Evolutionary conservation across 92 coral and sea anemone species (phyloP).

Genomic region (Zoanthus sociatus): DNA sequence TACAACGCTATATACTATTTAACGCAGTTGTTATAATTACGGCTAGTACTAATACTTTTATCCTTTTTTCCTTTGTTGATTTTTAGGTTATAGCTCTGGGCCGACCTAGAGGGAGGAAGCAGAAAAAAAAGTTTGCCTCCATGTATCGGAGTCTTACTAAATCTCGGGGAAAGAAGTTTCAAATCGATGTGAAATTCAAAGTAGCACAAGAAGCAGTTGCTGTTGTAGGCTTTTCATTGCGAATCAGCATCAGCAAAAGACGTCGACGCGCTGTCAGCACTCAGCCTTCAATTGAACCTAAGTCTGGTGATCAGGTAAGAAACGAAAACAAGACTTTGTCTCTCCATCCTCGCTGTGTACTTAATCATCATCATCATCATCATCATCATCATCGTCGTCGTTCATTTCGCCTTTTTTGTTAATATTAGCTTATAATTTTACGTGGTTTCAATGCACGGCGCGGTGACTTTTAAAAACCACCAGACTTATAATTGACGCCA

Average conservation of each 20-base stretch:
- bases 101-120: background rate
- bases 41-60: background rate
- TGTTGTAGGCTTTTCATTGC: background rate
- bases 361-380: background rate
- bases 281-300: background rate
- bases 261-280: conserved; percentile 4
- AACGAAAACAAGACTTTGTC: background rate
- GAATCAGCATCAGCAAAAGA: background rate
- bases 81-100: background rate
- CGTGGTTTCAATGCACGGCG: no score
- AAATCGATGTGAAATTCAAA: background rate
- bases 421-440: no score
- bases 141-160: background rate
- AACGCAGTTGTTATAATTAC: background rate
- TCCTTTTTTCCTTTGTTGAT: background rate
- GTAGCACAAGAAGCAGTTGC: background rate
- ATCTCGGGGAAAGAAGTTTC: background rate
- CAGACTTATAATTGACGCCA: no score
- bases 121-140: background rate
- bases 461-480: no score
- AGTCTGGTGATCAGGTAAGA: background rate
- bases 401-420: no score
- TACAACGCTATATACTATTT: no score
- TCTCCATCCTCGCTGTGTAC: background rate
- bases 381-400: no score